phyloP scores from a whole-genome alignment of 2,888 invertebrate genomes.

The Heteromurus nitidus region DNA sequence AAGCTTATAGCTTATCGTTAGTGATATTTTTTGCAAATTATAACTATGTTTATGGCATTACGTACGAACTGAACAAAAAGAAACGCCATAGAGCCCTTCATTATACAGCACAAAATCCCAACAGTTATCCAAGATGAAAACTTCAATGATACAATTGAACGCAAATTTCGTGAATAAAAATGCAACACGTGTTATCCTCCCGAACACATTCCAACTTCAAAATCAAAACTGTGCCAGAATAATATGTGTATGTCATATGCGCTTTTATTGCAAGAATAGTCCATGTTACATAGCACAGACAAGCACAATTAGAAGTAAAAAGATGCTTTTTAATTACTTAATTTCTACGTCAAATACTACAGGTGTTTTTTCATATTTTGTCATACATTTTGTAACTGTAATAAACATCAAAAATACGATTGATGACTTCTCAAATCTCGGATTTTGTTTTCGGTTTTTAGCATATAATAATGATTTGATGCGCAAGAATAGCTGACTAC shows the following conservation, averaged over 20 bases:
- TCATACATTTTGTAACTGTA: background rate
- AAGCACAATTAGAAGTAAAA: background rate
- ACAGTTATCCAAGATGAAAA: no score
- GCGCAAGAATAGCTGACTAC: background rate
- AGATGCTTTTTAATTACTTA: background rate
- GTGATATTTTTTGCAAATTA: no score
- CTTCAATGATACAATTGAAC: no score
- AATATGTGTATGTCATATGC: background rate
- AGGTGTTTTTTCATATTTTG: background rate
- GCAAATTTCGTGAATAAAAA: no score
- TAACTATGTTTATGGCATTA: no score
- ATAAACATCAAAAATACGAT: slow-evolving; percentile 32
- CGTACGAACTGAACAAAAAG: no score
- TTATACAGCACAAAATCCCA: no score
- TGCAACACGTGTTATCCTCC: no score
- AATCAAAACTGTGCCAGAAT: no score
- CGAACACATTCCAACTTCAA: no score
- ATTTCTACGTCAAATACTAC: background rate
- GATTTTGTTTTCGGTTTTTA: slow-evolving; percentile 2
- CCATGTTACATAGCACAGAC: background rate
- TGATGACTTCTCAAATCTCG: background rate
- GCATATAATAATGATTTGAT: background rate
- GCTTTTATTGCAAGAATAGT: slow-evolving; percentile 9
- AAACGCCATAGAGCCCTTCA: no score
- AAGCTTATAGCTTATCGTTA: no score